A percentile compares a stretch with the other conserved stretches of the same genome.
These are phyloP conservation scores for Leptobrachium leishanense DNA, from an alignment of 2,113 vertebrate genomes.

Conservation along the genomic window DNA sequence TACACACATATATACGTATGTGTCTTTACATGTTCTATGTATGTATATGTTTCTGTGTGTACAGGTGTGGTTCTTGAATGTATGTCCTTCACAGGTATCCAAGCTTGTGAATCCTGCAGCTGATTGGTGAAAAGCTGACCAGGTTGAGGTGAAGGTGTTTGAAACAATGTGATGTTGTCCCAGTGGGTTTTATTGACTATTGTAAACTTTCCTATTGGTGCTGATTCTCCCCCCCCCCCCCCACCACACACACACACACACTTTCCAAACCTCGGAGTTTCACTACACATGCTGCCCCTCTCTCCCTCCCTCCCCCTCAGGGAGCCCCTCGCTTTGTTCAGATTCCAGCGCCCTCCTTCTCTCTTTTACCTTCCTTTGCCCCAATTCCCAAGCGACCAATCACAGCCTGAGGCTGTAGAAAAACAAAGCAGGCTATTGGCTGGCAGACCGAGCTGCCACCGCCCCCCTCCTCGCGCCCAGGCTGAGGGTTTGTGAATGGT, in stretches of 20 bases:
- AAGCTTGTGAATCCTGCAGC: no score
- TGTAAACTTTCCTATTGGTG: slow-evolving; percentile 5
- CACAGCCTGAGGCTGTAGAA: slow-evolving; percentile 30
- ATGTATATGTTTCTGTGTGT: no score
- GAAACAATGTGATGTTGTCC: background rate
- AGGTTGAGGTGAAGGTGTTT: background rate
- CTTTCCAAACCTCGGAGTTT: slow-evolving; percentile 27
- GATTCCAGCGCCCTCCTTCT: slow-evolving; percentile 11
- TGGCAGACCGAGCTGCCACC: rapidly evolving
- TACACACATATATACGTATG: no score
- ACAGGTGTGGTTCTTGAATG: no score
- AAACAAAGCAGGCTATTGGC: slow-evolving; percentile 62
- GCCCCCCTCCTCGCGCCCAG: slow-evolving; percentile 51
- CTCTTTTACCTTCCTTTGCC: slow-evolving; percentile 15
- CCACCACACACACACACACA: no score
- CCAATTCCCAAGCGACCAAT: slow-evolving; percentile 54
- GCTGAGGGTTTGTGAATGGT: slow-evolving; percentile 67
- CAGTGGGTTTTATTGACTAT: background rate
- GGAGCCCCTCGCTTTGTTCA: slow-evolving; percentile 42
- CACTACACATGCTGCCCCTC: slow-evolving; percentile 28
- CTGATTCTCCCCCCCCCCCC: slow-evolving; percentile 14
- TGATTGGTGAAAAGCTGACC: no score
- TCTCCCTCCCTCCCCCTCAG: background rate
- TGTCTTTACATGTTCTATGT: no score
- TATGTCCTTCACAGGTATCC: background rate